Evolutionary conservation across 2,113 vertebrate species (phyloP), one percentile per base, ranked within the genome.

Genomic region (Labrus mixtus): DNA sequence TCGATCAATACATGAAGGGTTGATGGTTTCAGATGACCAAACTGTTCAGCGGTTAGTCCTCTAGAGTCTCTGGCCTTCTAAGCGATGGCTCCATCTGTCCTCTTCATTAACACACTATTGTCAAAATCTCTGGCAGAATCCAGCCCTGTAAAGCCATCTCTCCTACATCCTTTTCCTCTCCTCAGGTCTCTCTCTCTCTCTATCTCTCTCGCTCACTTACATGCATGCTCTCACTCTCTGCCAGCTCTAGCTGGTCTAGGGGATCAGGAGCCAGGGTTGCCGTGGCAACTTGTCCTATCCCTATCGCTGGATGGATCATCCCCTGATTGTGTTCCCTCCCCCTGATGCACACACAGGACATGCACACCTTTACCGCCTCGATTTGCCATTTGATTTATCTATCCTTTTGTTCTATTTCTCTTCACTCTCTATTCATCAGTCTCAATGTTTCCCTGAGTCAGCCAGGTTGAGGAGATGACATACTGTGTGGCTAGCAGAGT

Each of bases 231-330:
- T 79, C 83, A 56, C 46, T 88, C 70, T 73, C 65, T 79, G 78
- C 83, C 85, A 83, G 81, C 83, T 86, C 64, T 68, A 90, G 89
- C 84, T 77, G 57, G 86, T 87, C 79, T 74, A 48, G 56, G 61
- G 71, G 87, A 83, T 88, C 81, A 79, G 80, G 86, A 85, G 78
- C 79, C 78, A 81, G 64, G 71, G 91, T 91, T 91, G 89, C 90
- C 86, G 76, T 90, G 89, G 89, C 85, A 92, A 92, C 90, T 69
- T 85, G 78, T 87, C 83, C 78, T 73, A 56, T 78, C 83, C 79
- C 77, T 81, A 79, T 84, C 61, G 6, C 69, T 61, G 68, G 46
- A 79, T 82, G 79, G 85, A 85, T 91, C 88, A 76, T 82, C 73
- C 77, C 48, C 64, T 59, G 80, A 77, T 82, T 68, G 73, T 74